Evolutionary conservation across 1,140 invertebrate genomes (phyloP), one percentile per base, ranked within the genome.

Genomic region (Apis dorsata): DNA sequence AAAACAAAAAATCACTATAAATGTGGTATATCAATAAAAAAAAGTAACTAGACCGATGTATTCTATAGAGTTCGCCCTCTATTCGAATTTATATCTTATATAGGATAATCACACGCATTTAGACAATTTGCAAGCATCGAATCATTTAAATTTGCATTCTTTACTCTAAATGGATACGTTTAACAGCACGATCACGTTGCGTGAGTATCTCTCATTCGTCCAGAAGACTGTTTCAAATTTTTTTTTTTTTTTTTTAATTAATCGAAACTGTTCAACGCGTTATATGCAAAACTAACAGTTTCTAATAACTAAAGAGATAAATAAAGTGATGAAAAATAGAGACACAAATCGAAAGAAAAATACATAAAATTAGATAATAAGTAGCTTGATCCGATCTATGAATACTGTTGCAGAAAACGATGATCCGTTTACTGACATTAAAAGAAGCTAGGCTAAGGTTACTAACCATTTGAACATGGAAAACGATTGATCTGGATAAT

Each of bases 401-500:
- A 72, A 55, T 55, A 55, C 51, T 55, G 9, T 12, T 10, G 21
- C 15, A 55, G 70, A 51, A 28, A 28, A 24, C 70, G 28, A 17
- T 28, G 53, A 72, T 72, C 70, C 55, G 17, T 0, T 24, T 28
- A 21, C 19, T 15, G 66, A 72, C 28, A 72, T 28, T 72, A 28
- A 72, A 72, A 72, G 24, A 10, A 55, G 24, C 51, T n/a, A 28
- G 51, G 7, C 9, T n/a, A 55, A 55, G 24, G 17, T 72, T 55
- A 28, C n/a, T 19, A 28, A 11, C 9, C n/a, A n/a, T 72, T 28
- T 55, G 15, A 24, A 19, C 24, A 13, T 19, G 49, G 51, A 19
- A 71, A 72, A 21, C 49, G 51, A 55, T 17, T 28, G 70, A 72
- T 55, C 51, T 15, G 24, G 11, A 55, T 72, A 72, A 72, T 55